phyloP scores from a whole-genome alignment of 1,140 invertebrate genomes.

The Spodoptera frugiperda region DNA sequence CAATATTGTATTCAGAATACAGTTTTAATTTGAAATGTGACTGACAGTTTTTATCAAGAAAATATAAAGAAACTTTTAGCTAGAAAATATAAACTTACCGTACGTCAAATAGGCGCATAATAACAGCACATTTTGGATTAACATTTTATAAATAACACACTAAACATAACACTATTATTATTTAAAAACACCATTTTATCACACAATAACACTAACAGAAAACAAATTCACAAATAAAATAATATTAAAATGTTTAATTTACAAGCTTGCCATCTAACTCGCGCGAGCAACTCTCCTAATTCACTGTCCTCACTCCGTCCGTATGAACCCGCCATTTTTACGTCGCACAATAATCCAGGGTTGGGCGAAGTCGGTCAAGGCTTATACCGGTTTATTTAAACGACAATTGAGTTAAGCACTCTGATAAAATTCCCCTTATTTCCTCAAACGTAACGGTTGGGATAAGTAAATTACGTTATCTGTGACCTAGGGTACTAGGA shows the following conservation, averaged over 20 bases:
- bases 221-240: background rate
- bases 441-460: constrained; percentile 1
- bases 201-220: background rate
- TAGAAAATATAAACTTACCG: background rate
- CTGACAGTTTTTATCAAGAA: background rate
- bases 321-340: constrained; percentile 2
- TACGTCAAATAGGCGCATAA: background rate
- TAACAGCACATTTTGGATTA: constrained; percentile 2
- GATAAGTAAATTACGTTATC: constrained; percentile 7
- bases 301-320: background rate
- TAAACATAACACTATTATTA: background rate
- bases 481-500: background rate
- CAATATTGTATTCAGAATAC: no score
- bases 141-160: background rate
- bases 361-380: constrained; percentile 24
- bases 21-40: no score
- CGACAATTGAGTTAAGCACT: constrained; percentile 20
- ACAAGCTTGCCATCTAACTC: background rate
- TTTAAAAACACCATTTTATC: background rate
- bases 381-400: background rate
- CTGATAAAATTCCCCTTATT: constrained; percentile 14
- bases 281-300: background rate
- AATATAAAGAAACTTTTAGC: background rate
- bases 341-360: background rate
- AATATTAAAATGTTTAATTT: background rate